Conservation (phyloP, 2,888 invertebrate genomes). For the Cephus pygmeus region DNA sequence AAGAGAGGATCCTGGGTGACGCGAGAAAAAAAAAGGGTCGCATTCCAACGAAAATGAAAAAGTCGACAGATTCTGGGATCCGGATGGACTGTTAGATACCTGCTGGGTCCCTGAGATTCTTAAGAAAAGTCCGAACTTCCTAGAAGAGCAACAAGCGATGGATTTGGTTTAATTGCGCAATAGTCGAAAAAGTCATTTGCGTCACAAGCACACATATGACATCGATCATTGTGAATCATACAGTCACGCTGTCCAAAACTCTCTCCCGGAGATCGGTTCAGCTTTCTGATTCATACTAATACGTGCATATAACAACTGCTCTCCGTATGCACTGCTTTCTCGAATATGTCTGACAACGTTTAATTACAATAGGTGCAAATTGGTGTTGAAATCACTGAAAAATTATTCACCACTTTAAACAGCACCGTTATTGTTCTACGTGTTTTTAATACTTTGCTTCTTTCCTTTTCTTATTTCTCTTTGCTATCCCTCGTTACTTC, state of each 20-base stretch:
- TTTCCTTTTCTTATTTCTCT: too few species aligned
- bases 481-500: too few species aligned
- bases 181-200: not conserved
- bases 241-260: not conserved
- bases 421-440: not conserved
- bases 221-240: not conserved
- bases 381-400: not conserved
- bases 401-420: not conserved
- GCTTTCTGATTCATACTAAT: conserved; percentile 5
- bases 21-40: not conserved
- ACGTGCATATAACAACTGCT: not conserved
- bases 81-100: not conserved
- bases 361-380: not conserved
- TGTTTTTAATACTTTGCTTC: too few species aligned
- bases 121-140: not conserved
- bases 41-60: not conserved
- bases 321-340: not conserved
- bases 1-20: not conserved
- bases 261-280: conserved; percentile 8
- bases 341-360: not conserved
- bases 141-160: not conserved
- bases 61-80: not conserved
- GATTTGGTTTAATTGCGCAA: not conserved
- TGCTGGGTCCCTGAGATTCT: not conserved
- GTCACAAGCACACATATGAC: not conserved